Percentiles rank a stretch among this genome's conserved stretches.
These are phyloP conservation scores for Indri indri DNA, from an alignment of 2,113 vertebrate species.

Conservation along the genomic window DNA sequence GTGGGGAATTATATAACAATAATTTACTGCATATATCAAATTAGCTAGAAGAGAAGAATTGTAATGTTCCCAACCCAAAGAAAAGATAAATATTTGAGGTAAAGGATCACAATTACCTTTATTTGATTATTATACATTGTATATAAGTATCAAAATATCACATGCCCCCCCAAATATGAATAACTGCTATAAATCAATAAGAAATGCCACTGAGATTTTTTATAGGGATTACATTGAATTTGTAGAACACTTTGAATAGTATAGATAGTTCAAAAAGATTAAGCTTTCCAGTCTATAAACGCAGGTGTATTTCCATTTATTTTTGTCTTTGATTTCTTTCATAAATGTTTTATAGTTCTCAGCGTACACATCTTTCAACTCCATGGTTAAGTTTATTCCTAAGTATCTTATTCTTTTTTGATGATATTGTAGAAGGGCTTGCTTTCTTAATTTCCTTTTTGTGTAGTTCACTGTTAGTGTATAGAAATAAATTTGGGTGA, in stretches of 20 bases:
- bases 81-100: background rate
- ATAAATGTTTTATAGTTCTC: background rate
- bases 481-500: background rate
- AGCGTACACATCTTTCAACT: background rate
- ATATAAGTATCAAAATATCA: background rate
- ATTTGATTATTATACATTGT: background rate
- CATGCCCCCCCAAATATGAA: background rate
- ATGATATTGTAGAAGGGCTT: background rate
- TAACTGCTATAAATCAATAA: background rate
- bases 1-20: background rate
- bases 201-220: background rate
- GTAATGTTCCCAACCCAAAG: background rate
- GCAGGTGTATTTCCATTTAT: background rate
- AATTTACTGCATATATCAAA: background rate
- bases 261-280: background rate
- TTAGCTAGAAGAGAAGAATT: background rate
- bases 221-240: background rate
- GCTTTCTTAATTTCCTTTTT: background rate
- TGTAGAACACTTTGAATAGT: background rate
- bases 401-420: background rate
- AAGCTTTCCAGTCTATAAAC: background rate
- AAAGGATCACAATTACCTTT: background rate
- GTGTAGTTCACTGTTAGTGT: too few relatives aligned
- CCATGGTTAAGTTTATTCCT: background rate
- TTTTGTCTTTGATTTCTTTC: background rate